Percentiles rank a stretch among this genome's conserved stretches.
Conservation (phyloP, 1,140 invertebrate species). For the Penaeus chinensis region DNA sequence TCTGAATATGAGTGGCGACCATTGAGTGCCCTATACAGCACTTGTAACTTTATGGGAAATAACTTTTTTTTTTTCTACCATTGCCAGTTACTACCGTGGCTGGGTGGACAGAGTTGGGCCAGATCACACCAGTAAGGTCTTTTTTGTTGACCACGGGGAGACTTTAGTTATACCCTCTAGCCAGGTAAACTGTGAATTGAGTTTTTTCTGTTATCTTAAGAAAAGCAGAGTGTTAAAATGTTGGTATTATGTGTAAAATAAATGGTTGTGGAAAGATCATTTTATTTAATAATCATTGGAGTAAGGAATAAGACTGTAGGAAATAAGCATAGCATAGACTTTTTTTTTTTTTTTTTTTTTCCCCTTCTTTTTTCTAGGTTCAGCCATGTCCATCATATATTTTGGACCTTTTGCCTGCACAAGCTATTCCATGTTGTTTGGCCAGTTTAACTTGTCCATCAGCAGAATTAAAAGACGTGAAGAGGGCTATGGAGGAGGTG, state of each 20-base stretch:
- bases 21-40: too few relatives aligned
- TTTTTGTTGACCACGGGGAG: conserved; percentile 24
- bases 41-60: not conserved
- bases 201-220: not conserved
- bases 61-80: not conserved
- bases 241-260: too few relatives aligned
- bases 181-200: not conserved
- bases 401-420: not conserved
- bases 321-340: too few relatives aligned
- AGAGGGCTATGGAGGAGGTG: not conserved
- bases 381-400: not conserved
- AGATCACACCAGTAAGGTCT: not conserved
- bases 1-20: too few relatives aligned
- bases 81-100: conserved; percentile 10
- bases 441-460: not conserved
- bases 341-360: not conserved
- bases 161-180: not conserved
- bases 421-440: conserved; percentile 1
- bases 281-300: too few relatives aligned
- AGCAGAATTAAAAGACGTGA: not conserved
- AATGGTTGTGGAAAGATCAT: too few relatives aligned
- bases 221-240: not conserved
- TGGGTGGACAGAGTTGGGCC: not conserved
- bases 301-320: too few relatives aligned
- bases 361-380: not conserved